These are phyloP conservation scores for Phylloscopus collybita DNA, from an alignment of 2,797 vertebrate genomes.

Conservation along the genomic window DNA sequence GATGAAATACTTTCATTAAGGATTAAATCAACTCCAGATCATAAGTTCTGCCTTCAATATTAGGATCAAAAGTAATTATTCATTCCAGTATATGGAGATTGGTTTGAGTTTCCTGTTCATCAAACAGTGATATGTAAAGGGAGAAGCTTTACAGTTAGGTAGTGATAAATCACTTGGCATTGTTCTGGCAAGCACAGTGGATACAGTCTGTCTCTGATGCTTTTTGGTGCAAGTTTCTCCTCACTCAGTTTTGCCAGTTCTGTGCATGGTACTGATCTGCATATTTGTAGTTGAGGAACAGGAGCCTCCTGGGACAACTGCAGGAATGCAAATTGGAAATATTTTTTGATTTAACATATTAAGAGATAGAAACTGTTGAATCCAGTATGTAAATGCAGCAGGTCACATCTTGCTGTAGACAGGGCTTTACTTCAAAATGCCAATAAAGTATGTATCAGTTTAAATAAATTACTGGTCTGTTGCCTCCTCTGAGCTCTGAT, in stretches of 20 bases:
- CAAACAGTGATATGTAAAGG: neutral
- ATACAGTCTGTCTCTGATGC: neutral
- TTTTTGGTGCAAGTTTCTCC: neutral
- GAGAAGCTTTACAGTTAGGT: neutral
- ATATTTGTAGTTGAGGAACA: neutral
- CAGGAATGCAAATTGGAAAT: neutral
- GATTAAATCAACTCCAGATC: conserved; percentile 26
- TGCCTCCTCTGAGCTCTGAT: neutral
- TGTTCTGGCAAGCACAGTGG: neutral
- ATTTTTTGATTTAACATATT: neutral
- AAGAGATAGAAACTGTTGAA: neutral
- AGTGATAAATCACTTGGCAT: neutral
- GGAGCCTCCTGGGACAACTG: neutral
- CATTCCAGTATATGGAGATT: neutral
- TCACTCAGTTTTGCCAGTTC: neutral
- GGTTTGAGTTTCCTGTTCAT: neutral
- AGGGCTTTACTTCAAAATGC: neutral
- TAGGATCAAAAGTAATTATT: neutral
- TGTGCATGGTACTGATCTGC: neutral
- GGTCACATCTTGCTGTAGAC: neutral
- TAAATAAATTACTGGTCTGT: neutral
- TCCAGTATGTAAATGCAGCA: neutral
- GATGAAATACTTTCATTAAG: conserved; percentile 37
- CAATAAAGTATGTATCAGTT: neutral
- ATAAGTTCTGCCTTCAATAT: neutral